phyloP scores from a whole-genome alignment of 2,797 vertebrate genomes.

The Falco rusticolus region DNA sequence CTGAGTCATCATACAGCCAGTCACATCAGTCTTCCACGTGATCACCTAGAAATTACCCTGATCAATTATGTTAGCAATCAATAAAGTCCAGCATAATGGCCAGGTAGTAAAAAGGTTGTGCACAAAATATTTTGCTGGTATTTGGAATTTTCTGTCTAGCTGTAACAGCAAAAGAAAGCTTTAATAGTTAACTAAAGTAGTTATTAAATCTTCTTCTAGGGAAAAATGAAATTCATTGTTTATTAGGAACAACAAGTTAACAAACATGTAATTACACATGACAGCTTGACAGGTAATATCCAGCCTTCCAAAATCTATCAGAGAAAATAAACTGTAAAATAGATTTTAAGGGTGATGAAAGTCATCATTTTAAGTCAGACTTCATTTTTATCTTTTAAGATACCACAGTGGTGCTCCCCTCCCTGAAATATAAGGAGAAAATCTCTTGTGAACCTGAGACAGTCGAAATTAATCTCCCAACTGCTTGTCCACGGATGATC shows the following conservation, averaged over 20 bases:
- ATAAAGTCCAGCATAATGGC: neutral
- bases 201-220: neutral
- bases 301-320: neutral
- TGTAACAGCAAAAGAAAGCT: neutral
- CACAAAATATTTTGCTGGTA: neutral
- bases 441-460: neutral
- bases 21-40: neutral
- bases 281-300: slow-evolving; percentile 37
- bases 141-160: neutral
- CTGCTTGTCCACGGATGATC: neutral
- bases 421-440: neutral
- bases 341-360: neutral
- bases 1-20: neutral
- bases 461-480: neutral
- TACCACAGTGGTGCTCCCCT: neutral
- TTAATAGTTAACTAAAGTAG: slow-evolving; percentile 51
- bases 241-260: slow-evolving; percentile 35
- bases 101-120: neutral
- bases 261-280: slow-evolving; percentile 23
- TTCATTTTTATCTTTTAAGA: neutral
- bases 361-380: neutral
- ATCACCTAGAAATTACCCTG: neutral
- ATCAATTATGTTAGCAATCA: neutral
- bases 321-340: neutral
- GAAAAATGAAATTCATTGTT: slow-evolving; percentile 21